Evolutionary conservation across 2,888 invertebrate genomes (phyloP), one percentile per base, ranked within the genome.

Genomic region (Macropis europaea): DNA sequence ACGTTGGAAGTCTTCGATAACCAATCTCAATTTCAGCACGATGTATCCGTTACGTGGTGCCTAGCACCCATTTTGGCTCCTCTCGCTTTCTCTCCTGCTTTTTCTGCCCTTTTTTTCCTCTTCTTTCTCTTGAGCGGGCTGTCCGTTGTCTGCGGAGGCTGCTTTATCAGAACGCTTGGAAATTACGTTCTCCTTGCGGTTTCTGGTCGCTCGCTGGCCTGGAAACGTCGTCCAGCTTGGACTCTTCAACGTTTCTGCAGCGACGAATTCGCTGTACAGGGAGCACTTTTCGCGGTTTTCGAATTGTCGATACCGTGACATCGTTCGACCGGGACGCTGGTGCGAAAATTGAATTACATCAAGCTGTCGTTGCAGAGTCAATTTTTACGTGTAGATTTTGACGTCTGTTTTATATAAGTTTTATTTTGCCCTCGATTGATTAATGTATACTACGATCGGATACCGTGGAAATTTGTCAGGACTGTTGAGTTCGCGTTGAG

Each of bases 1-100:
- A 68, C 43, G 62, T 61, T 68, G 66, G 60, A 61, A 71, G 63
- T 66, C 66, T 64, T 73, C 78, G 79, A 79, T 84, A 80, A 84
- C 81, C 82, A 81, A 83, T 85, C 81, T 79, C 78, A 76, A 78
- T 85, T 84, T 77, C 75, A 64, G 42, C 52, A 59, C 60, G 53
- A 69, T 70, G 69, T 76, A 76, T 82, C 76, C 73, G 61, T 76
- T 71, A 63, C 67, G 68, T 61, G 67, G 47, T 43, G 17, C 54
- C 48, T 62, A 56, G 48, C 34, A 59, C 50, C 56, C 50, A 73
- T 75, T 57, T 52, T 57, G 24, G 34, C 11, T 38, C 45, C 26
- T 42, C n/a, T 17, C 42, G 28, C 38, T 47, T 13, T n/a, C 34
- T 24, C 24, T 38, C 26, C 15, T n/a, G n/a, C n/a, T n/a, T 26